Evolutionary conservation across 1,140 invertebrate genomes (phyloP).

Genomic region (Adoxophyes honmai): DNA sequence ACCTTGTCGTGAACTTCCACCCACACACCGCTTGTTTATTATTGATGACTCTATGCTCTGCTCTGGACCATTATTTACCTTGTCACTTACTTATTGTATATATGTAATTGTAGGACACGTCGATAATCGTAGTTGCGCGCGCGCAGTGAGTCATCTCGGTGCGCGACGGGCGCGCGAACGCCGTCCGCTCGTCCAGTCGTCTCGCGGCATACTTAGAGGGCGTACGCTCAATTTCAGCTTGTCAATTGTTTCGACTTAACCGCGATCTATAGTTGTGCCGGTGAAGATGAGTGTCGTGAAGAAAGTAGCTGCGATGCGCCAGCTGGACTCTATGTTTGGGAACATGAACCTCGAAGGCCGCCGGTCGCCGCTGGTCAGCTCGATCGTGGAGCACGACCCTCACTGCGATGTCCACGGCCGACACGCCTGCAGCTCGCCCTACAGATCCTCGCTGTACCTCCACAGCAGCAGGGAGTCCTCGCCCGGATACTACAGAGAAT

Average conservation of each 20-base stretch:
- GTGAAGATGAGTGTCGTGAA: conserved; percentile 74
- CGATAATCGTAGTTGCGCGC: conserved; percentile 45
- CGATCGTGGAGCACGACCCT: conserved; percentile 78
- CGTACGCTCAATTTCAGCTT: conserved; percentile 56
- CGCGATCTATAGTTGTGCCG: conserved; percentile 25
- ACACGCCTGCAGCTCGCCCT: conserved; percentile 69
- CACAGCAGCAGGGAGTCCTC: conserved; percentile 62
- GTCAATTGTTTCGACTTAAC: conserved; percentile 30
- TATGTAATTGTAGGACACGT: conserved; percentile 60
- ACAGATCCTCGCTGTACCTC: conserved; percentile 60
- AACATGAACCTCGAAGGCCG: conserved; percentile 79
- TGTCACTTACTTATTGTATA: conserved; percentile 51
- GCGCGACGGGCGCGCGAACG: conserved; percentile 63
- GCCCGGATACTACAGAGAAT: conserved; percentile 78
- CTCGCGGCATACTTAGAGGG: conserved; percentile 66
- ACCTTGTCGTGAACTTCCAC: conserved; percentile 39
- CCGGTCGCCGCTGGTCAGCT: conserved; percentile 66
- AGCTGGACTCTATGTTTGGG: conserved; percentile 84
- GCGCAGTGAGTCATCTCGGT: conserved; percentile 15
- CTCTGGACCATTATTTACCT: conserved; percentile 62
- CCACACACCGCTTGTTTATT: conserved; percentile 44
- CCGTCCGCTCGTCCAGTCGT: conserved; percentile 66
- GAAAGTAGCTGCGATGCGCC: conserved; percentile 81
- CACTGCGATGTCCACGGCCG: conserved; percentile 84
- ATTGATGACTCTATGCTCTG: conserved; percentile 41